Evolutionary conservation across 2,888 invertebrate species (phyloP), one percentile per base, ranked within the genome.

Genomic region (Melikaiella ostensackeni): DNA sequence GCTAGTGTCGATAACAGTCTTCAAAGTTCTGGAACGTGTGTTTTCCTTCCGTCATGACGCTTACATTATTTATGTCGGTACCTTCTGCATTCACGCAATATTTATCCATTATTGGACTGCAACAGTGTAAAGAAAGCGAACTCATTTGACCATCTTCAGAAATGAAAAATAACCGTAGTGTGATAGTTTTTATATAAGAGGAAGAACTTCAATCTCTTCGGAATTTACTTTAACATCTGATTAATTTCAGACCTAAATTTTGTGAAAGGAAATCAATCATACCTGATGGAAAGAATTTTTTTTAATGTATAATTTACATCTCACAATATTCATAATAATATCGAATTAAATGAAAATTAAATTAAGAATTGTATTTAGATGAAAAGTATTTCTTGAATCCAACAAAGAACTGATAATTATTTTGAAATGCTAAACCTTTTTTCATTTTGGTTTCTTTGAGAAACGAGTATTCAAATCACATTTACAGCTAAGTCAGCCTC

Each of bases 41-140:
- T 79, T 79, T 83, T 80, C 77, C 80, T 86, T 82, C 81, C 80
- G 78, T 70, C 76, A 75, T 77, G 76, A 77, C 77, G 80, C 79
- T 83, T 86, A 83, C 86, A 87, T 86, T 87, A 86, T 88, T 86
- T 85, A 87, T 86, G 84, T 78, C 82, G 73, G 80, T 77, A 80
- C 78, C 84, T 86, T 83, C 79, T 38, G 61, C 79, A 61, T 85
- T 86, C 88, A 85, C 88, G 82, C 76, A 87, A 88, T 84, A 87
- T 87, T 86, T 84, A 87, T 88, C 55, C 50, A 55, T 70, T 70
- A 70, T 33, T 50, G n/a, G 70, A 11, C n/a, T 19, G 30, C 7
- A 38, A 30, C 57, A 79, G 70, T 35, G 64, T 76, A 74, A 70
- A 59, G 64, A 73, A 77, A 70, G 77, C 66, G 78, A 70, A 70